phyloP scores from a whole-genome alignment of 2,113 vertebrate genomes.

The Petromus typicus region DNA sequence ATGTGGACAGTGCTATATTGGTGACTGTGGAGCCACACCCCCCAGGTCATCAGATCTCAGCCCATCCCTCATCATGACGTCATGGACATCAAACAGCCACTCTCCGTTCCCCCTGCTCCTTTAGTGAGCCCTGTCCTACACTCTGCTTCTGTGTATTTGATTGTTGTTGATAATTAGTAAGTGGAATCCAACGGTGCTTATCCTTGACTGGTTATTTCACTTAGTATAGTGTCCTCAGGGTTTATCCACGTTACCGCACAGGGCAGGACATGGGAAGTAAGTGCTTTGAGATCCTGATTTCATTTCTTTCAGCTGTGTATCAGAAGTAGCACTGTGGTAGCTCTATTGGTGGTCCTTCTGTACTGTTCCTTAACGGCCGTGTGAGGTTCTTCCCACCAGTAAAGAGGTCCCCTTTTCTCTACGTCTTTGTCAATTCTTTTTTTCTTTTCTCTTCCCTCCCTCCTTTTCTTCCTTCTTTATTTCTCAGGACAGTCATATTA shows the following conservation, averaged over 20 bases:
- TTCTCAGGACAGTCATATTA: not conserved
- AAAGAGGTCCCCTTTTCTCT: not conserved
- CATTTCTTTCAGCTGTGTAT: not conserved
- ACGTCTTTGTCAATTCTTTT: not conserved
- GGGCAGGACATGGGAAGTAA: not conserved
- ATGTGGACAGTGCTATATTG: not conserved
- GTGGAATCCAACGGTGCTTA: too few species aligned
- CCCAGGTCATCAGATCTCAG: too few species aligned
- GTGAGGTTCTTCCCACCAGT: not conserved
- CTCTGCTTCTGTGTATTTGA: not conserved
- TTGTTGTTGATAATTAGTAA: too few species aligned
- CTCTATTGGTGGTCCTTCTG: not conserved
- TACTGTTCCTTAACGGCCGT: not conserved
- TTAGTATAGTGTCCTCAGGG: not conserved
- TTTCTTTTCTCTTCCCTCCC: not conserved
- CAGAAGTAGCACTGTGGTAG: not conserved
- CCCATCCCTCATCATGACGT: too few species aligned
- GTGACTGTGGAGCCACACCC: not conserved
- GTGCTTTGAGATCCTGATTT: not conserved
- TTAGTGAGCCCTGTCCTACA: not conserved
- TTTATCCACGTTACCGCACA: not conserved
- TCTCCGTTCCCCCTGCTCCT: not conserved
- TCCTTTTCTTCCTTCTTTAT: not conserved
- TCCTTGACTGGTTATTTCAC: not conserved
- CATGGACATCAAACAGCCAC: not conserved